Evolutionary conservation across 1,140 invertebrate genomes (phyloP), one percentile per base, ranked within the genome.

Genomic region (Atta texana): DNA sequence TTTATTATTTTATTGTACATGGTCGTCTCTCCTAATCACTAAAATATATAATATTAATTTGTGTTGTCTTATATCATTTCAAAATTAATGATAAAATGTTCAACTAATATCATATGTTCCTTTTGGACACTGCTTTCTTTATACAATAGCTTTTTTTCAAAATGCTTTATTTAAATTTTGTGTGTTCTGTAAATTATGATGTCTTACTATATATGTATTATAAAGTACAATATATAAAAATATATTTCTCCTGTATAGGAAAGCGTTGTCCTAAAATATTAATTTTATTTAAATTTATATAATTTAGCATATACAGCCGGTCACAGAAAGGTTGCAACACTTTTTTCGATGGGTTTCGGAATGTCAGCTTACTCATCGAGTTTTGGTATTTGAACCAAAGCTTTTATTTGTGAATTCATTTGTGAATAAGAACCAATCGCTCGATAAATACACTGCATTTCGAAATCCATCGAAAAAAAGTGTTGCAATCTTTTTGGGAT

Each of bases 71-170:
- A 64, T 64, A 77, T 68, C n/a, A 81, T 61, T 66, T 71, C 2
- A 59, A 61, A 18, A n/a, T 68, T 61, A 49, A 86, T 57, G 6
- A 28, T 72, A 49, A 66, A 75, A 14, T 71, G 4, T 55, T 59
- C 2, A 44, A 59, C 21, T 61, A 57, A 66, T 77, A 28, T 64
- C 18, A 44, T 63, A 18, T 39, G 3, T 76, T 34, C 59, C 6
- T 71, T 61, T 34, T 74, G 28, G 34, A 81, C 59, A 66, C 7
- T 80, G 66, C 24, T 80, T 80, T 44, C 39, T 63, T 64, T 78
- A 16, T 66, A 51, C 53, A 53, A 71, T 64, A 78, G 16, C 0
- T 63, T 77, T 77, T 77, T 75, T 59, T 24, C 21, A 57, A 57
- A 14, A 31, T 71, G 18, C 28, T 86, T 63, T 55, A 39, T 14